Evolutionary conservation across 2,797 vertebrate species (phyloP).

Genomic region (Acipenser oxyrinchus): DNA sequence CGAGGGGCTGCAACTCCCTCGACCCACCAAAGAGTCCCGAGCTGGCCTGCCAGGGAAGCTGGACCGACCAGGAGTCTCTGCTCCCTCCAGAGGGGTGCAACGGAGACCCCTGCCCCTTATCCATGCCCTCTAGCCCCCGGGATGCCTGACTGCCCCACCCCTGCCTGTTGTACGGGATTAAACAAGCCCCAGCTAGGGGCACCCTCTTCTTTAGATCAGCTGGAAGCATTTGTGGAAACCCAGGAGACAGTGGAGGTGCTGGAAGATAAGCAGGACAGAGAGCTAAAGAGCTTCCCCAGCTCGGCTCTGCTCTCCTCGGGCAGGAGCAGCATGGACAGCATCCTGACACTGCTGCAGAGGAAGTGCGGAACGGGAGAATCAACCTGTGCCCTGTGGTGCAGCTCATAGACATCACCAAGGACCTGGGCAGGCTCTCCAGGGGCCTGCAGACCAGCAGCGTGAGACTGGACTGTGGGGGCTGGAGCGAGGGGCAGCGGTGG

Average conservation of each 20-base stretch:
- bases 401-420: conserved; percentile 67
- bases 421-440: conserved; percentile 81
- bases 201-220: conserved; percentile 14
- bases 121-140: background rate
- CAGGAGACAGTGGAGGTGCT: conserved; percentile 22
- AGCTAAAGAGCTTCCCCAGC: conserved; percentile 15
- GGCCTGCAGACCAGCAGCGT: conserved; percentile 78
- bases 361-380: conserved; percentile 62
- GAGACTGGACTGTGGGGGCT: conserved; percentile 71
- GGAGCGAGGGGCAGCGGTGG: conserved; percentile 47
- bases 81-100: background rate
- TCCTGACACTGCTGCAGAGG: conserved; percentile 50
- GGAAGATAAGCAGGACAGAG: conserved; percentile 27
- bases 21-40: background rate
- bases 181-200: conserved; percentile 43
- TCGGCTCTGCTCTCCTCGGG: conserved; percentile 39
- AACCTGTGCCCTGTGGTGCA: conserved; percentile 61
- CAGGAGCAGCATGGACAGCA: conserved; percentile 42
- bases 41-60: background rate
- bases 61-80: background rate
- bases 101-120: background rate
- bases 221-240: conserved; percentile 35
- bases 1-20: background rate
- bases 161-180: background rate
- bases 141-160: background rate